Percentiles rank a stretch among this genome's conserved stretches.
Evolutionary conservation across 1,140 invertebrate genomes (phyloP).

Genomic region (Bombus fervidus): DNA sequence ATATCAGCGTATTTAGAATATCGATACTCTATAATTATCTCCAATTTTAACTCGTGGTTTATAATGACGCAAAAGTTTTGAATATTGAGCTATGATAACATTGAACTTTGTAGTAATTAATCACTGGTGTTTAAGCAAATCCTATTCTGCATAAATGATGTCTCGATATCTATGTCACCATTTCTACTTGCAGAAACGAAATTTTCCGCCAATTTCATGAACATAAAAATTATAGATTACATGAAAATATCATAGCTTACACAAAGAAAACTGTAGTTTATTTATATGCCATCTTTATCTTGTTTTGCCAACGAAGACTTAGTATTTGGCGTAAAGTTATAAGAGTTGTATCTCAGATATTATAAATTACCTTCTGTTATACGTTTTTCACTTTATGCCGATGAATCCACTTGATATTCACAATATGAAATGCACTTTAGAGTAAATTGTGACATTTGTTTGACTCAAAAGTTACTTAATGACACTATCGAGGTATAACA

Average conservation of each 20-base stretch:
- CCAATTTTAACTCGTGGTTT: background rate
- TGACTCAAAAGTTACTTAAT: constrained; percentile 32
- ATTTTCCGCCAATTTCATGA: background rate
- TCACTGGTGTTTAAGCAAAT: background rate
- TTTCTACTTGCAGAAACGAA: constrained; percentile 18
- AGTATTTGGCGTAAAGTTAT: constrained; percentile 12
- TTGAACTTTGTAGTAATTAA: background rate
- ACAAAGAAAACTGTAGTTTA: background rate
- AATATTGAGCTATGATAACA: background rate
- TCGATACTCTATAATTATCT: background rate
- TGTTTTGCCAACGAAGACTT: background rate
- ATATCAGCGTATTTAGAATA: background rate
- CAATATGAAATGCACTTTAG: constrained; percentile 17
- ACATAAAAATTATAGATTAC: background rate
- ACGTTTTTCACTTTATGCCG: background rate
- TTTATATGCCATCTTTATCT: background rate
- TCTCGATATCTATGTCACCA: constrained; percentile 47
- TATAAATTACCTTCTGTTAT: constrained; percentile 35
- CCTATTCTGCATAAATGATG: constrained; percentile 49
- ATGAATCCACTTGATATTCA: constrained; percentile 16
- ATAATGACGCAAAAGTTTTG: background rate
- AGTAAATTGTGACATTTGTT: constrained; percentile 26
- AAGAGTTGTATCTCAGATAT: background rate
- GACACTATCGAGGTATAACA: constrained; percentile 35
- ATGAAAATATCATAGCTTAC: background rate